Evolutionary conservation across 2,113 vertebrate genomes (phyloP), one percentile per base, ranked within the genome.

Genomic region (Hippocampus comes): DNA sequence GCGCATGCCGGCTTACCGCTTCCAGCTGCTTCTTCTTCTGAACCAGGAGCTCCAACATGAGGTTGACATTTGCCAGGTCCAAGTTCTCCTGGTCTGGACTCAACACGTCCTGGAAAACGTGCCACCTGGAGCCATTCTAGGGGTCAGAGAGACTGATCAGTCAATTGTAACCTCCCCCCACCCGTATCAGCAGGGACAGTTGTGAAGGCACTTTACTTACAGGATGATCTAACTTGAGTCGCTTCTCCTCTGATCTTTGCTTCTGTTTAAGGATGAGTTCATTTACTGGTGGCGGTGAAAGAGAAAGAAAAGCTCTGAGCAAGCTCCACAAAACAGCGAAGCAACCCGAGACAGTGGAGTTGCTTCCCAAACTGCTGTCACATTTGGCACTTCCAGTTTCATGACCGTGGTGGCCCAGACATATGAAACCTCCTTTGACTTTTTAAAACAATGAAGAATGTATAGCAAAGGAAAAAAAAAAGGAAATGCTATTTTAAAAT

Each of bases 261-360:
- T 99, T 99, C 87, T 99, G 97, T 90, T 99, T 99, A 18, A 99
- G 95, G 92, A 99, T 98, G 68, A 99, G 94, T 77, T 99, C 97
- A 87, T 99, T 99, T 68, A 99, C 97, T 99, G 68, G 92, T 92
- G 8, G 38, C 6, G 14, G 56, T 9, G 30, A 25, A 77, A 9
- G 43, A 30, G 73, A 27, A 51, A 46, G 38, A 73, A 68, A 20
- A 1, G 11, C 20, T 34, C 5, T 76, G 34, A 78, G 59, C 48
- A 69, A 11, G 34, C 2, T 41, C 61, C n/a, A 60, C 18, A 15
- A 9, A 61, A 75, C 20, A 65, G 1, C 0, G 60, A 63, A 74
- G 53, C 21, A 60, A 14, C 23, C 30, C 25, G 5, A 78, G 34
- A 5, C 4, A 21, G 25, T 27, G 25, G 25, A 60, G 12, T 23